A percentile compares a stretch with the other conserved stretches of the same genome.
Conservation (phyloP, 2,888 invertebrate genomes). For the Lagria hirta region DNA sequence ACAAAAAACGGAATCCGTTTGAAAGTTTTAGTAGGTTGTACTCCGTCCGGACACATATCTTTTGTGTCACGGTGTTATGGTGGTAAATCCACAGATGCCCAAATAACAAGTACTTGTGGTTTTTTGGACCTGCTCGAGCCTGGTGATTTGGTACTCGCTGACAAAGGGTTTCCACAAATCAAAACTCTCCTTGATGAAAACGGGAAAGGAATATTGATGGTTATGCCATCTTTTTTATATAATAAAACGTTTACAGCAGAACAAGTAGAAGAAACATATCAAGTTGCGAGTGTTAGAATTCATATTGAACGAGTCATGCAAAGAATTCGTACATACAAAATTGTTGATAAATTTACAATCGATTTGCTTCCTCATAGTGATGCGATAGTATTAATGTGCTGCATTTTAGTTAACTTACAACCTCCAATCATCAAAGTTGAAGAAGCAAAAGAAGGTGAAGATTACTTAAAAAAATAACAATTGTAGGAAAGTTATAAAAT, state of each 20-base stretch:
- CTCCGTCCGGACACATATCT: conserved; percentile 5
- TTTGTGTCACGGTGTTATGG: conserved; percentile 5
- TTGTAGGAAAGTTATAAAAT: conserved; percentile 1
- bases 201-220: conserved; percentile 1
- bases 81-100: conserved; percentile 6
- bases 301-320: conserved; percentile 24
- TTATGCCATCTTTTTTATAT: conserved; percentile 11
- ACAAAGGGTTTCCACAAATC: conserved; percentile 11
- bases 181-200: conserved; percentile 4
- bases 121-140: conserved; percentile 11
- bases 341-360: conserved; percentile 13
- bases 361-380: conserved; percentile 11
- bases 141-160: conserved; percentile 11
- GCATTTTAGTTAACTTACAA: conserved; percentile 19
- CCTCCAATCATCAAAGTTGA: conserved; percentile 11
- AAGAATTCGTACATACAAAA: conserved; percentile 14
- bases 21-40: conserved; percentile 2
- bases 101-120: conserved; percentile 6
- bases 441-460: not conserved
- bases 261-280: conserved; percentile 10
- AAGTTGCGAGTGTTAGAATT: conserved; percentile 20
- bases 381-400: conserved; percentile 13
- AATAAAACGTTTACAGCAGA: conserved; percentile 11
- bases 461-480: not conserved
- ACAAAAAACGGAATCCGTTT: conserved; percentile 4